These are phyloP conservation scores for Griposia aprilina DNA, from an alignment of 2,888 invertebrate genomes.

Conservation along the genomic window DNA sequence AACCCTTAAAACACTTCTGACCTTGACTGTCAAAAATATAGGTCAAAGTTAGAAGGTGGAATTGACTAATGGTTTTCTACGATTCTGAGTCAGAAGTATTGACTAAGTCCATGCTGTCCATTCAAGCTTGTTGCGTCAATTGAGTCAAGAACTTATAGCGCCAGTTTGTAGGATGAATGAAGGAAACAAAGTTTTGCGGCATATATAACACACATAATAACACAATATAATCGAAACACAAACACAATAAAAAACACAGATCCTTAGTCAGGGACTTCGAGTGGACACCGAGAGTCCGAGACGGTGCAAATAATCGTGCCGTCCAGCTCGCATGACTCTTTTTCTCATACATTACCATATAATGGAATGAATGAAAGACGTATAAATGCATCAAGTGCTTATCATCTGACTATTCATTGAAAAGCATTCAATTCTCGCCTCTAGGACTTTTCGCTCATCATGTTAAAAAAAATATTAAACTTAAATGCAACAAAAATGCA, in stretches of 20 bases:
- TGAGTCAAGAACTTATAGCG: conserved; percentile 9
- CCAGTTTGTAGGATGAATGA: too few relatives aligned
- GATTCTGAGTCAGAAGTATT: conserved; percentile 23
- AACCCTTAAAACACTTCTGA: conserved; percentile 28
- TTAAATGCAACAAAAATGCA: not conserved
- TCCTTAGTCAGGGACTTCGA: too few relatives aligned
- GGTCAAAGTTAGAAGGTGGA: conserved; percentile 1
- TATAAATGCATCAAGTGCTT: not conserved
- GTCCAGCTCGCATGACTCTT: too few relatives aligned
- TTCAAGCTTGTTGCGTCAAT: not conserved
- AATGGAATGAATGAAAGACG: conserved; percentile 12
- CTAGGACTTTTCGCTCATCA: not conserved
- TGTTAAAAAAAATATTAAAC: not conserved
- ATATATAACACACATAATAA: too few relatives aligned
- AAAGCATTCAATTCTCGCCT: not conserved
- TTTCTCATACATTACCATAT: not conserved
- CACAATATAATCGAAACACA: too few relatives aligned
- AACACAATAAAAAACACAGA: too few relatives aligned
- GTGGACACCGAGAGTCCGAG: too few relatives aligned
- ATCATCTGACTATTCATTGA: conserved; percentile 26
- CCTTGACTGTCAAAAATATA: conserved; percentile 10
- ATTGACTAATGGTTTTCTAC: conserved; percentile 1
- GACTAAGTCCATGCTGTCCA: conserved; percentile 5
- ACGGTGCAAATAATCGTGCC: too few relatives aligned
- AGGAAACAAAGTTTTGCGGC: too few relatives aligned